phyloP scores from a whole-genome alignment of 2,888 invertebrate species.

The Drosophila neonasuta region DNA sequence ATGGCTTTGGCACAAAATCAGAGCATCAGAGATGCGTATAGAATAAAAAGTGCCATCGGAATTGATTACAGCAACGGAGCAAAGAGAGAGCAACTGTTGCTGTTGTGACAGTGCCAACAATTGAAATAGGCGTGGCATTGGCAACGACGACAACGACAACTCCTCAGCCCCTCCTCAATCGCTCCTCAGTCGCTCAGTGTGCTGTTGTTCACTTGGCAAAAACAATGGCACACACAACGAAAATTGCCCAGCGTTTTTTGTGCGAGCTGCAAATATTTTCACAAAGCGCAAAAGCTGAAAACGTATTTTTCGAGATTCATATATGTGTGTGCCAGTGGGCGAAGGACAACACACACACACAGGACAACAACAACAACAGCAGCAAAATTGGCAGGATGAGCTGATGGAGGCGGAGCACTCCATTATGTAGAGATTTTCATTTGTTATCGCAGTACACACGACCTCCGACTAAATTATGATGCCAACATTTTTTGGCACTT shows the following conservation, averaged over 20 bases:
- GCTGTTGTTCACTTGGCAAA: conserved; percentile 43
- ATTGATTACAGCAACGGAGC: conserved; percentile 22
- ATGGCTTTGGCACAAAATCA: background rate
- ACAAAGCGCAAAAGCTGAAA: conserved; percentile 52
- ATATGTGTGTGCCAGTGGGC: background rate
- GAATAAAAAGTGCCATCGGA: background rate
- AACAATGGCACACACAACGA: conserved; percentile 32
- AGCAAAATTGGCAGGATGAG: background rate
- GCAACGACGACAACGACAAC: conserved; percentile 1
- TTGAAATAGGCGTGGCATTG: conserved; percentile 54
- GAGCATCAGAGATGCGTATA: conserved; percentile 11
- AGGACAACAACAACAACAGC: background rate
- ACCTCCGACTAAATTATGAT: conserved; percentile 45
- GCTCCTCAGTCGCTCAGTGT: background rate
- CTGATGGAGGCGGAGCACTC: conserved; percentile 18
- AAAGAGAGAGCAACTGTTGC: conserved; percentile 24
- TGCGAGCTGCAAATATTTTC: conserved; percentile 50
- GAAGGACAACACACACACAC: background rate
- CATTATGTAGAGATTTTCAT: conserved; percentile 41
- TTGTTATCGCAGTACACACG: conserved; percentile 45
- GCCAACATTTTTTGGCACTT: conserved; percentile 36
- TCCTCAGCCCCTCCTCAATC: too few species aligned
- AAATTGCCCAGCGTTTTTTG: conserved; percentile 22
- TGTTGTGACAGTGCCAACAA: conserved; percentile 52
- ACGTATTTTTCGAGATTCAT: conserved; percentile 38